A percentile compares a stretch with the other conserved stretches of the same genome.
These are phyloP conservation scores for Tricholauxania praeusta DNA, from an alignment of 2,888 invertebrate genomes.

Conservation along the genomic window DNA sequence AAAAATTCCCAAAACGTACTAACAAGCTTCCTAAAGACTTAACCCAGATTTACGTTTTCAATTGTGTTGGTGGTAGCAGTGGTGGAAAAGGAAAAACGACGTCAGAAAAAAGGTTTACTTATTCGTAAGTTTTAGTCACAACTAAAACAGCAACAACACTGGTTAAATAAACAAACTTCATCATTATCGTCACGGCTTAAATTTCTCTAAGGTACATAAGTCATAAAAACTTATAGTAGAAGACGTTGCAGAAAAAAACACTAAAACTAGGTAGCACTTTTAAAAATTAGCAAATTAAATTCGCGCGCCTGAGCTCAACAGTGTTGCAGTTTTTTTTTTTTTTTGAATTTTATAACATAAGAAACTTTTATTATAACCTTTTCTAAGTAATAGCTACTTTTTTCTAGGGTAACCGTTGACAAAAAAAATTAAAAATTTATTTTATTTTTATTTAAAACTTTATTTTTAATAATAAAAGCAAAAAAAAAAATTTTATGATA, in stretches of 20 bases:
- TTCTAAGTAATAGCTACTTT: too few relatives aligned
- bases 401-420: too few relatives aligned
- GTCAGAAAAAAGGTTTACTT: neutral
- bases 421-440: too few relatives aligned
- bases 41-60: conserved; percentile 29
- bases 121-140: neutral
- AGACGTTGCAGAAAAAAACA: neutral
- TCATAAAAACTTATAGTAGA: neutral
- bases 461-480: too few relatives aligned
- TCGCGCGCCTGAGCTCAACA: neutral
- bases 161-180: neutral
- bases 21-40: conserved; percentile 11
- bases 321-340: neutral
- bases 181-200: neutral
- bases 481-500: too few relatives aligned
- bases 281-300: conserved; percentile 29
- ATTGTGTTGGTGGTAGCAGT: neutral
- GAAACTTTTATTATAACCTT: too few relatives aligned
- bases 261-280: conserved; percentile 21
- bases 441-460: too few relatives aligned
- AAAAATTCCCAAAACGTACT: conserved; percentile 7
- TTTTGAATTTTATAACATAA: too few relatives aligned
- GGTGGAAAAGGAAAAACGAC: neutral
- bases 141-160: neutral
- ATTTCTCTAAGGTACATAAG: conserved; percentile 13